Percentiles rank a stretch among this genome's conserved stretches.
These are phyloP conservation scores for Catocala sponsa DNA, from an alignment of 2,888 invertebrate species.

Conservation along the genomic window DNA sequence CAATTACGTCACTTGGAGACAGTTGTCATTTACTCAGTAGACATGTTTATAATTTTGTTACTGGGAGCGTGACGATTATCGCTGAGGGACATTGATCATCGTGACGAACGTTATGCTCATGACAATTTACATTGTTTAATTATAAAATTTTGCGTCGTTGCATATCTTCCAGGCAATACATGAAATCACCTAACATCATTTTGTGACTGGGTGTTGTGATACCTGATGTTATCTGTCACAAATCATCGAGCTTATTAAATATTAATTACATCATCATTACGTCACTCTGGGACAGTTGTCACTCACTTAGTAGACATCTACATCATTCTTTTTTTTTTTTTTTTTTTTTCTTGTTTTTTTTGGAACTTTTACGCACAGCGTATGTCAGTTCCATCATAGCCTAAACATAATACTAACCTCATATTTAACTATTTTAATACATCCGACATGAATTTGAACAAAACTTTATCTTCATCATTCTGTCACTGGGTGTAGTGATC, in stretches of 20 bases:
- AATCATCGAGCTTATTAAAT: background rate
- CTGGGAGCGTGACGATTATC: constrained; percentile 10
- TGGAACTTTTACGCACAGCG: no score
- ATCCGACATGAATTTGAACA: no score
- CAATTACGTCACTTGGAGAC: background rate
- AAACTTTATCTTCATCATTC: constrained; percentile 9
- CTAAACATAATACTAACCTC: no score
- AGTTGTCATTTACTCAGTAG: constrained; percentile 17
- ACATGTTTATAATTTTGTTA: constrained; percentile 16
- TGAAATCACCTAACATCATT: constrained; percentile 4
- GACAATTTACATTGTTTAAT: constrained; percentile 9
- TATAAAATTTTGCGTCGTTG: no score
- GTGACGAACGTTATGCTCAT: background rate
- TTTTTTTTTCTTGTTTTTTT: no score
- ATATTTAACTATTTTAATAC: no score
- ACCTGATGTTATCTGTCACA: background rate
- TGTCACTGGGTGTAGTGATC: constrained; percentile 24
- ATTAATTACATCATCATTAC: constrained; percentile 11
- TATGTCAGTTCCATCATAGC: no score
- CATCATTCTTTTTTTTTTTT: no score
- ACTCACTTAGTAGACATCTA: constrained; percentile 12
- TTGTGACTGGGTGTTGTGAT: constrained; percentile 14
- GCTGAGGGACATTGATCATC: constrained; percentile 17
- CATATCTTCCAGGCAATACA: background rate
- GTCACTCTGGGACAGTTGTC: constrained; percentile 1